Percentiles rank a stretch among this genome's conserved stretches.
These are phyloP conservation scores for Calliscelio sp. DNA, from an alignment of 2,888 invertebrate genomes.

Conservation along the genomic window DNA sequence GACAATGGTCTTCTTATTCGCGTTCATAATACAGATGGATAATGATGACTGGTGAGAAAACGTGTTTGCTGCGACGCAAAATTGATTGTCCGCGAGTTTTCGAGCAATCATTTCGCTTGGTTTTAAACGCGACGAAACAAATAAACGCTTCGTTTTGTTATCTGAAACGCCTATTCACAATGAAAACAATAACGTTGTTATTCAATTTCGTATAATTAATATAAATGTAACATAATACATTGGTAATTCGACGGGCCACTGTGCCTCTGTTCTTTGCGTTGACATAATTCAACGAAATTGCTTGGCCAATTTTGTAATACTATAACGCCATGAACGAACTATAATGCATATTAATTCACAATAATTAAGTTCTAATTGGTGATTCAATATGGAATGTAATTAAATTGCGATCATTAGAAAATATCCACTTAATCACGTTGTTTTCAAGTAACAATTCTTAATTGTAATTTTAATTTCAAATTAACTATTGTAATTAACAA, in stretches of 20 bases:
- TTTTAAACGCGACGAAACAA: conserved; percentile 56
- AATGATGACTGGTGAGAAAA: conserved; percentile 68
- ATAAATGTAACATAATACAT: conserved; percentile 40
- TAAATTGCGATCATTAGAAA: no score
- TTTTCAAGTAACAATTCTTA: no score
- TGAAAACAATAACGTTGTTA: conserved; percentile 44
- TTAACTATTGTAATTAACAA: no score
- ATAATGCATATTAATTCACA: conserved; percentile 6
- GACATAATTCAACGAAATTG: conserved; percentile 5
- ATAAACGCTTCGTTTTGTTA: conserved; percentile 48
- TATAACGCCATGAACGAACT: background rate
- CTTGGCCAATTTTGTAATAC: background rate
- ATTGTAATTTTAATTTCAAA: no score
- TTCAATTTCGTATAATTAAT: conserved; percentile 51
- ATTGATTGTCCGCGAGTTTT: conserved; percentile 63
- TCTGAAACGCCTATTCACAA: conserved; percentile 28
- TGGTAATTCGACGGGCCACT: conserved; percentile 10
- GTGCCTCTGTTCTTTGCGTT: background rate
- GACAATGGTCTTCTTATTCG: conserved; percentile 58
- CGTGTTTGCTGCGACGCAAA: conserved; percentile 32
- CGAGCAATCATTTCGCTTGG: conserved; percentile 46
- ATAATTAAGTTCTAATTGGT: conserved; percentile 1
- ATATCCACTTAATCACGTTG: no score
- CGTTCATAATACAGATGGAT: conserved; percentile 58
- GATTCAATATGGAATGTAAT: background rate